Percentiles rank a stretch among this genome's conserved stretches.
These are phyloP conservation scores for Phymanthus crucifer DNA, from an alignment of 92 coral and sea anemone genomes.

Conservation along the genomic window DNA sequence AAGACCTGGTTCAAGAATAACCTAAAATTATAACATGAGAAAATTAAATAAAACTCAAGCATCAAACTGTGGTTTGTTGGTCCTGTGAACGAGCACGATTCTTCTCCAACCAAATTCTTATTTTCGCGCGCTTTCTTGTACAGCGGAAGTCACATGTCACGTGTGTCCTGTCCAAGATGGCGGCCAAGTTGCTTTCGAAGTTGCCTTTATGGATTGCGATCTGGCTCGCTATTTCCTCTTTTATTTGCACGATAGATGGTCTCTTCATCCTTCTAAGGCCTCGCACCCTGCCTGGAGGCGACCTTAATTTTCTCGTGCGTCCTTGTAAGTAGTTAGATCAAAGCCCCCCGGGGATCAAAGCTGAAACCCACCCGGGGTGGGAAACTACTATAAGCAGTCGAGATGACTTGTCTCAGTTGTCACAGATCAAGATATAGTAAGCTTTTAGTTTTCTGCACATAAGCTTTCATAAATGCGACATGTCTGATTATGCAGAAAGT, in stretches of 20 bases:
- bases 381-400: no score
- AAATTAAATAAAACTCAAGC: not conserved
- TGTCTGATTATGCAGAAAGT: no score
- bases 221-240: conserved; percentile 52
- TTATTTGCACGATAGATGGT: conserved; percentile 42
- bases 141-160: conserved; percentile 10
- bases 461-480: no score
- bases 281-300: conserved; percentile 67
- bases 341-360: no score
- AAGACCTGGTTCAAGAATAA: not conserved
- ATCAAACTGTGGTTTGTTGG: not conserved
- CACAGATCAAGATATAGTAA: no score
- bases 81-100: not conserved
- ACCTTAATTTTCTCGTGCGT: conserved; percentile 46
- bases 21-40: not conserved
- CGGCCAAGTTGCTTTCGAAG: conserved; percentile 7
- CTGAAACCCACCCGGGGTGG: no score
- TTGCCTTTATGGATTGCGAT: conserved; percentile 53
- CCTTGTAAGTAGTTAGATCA: conserved; percentile 58
- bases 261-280: conserved; percentile 58
- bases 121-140: conserved; percentile 16
- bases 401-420: no score
- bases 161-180: conserved; percentile 15
- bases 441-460: no score
- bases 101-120: not conserved